Percentiles rank a stretch among this genome's conserved stretches.
phyloP scores from a whole-genome alignment of 2,113 vertebrate species.

The Pimephales promelas region DNA sequence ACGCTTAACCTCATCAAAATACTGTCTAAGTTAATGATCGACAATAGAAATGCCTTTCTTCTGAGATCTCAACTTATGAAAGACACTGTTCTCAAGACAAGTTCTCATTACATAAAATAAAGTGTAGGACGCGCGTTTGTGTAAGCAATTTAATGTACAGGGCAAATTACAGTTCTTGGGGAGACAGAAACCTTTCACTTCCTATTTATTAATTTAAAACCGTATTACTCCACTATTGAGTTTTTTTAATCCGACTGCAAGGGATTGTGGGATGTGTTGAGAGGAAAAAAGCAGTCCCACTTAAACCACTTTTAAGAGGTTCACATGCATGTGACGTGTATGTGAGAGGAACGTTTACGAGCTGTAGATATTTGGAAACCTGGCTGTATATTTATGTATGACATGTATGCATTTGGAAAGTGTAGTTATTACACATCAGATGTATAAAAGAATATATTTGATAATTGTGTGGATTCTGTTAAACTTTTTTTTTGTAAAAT shows the following conservation, averaged over 20 bases:
- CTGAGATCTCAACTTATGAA: not conserved
- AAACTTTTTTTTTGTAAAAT: slow-evolving; percentile 32
- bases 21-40: not conserved
- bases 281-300: not conserved
- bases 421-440: slow-evolving; percentile 42
- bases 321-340: slow-evolving; percentile 8
- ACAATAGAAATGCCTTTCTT: slow-evolving; percentile 22
- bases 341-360: slow-evolving; percentile 32
- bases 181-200: not conserved
- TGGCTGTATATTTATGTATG: slow-evolving; percentile 49
- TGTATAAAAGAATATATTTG: slow-evolving; percentile 55
- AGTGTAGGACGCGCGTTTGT: not conserved
- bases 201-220: slow-evolving; percentile 41
- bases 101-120: not conserved
- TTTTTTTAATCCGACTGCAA: slow-evolving; percentile 29
- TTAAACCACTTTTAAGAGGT: slow-evolving; percentile 40
- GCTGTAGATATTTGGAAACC: slow-evolving; percentile 23
- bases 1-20: slow-evolving; percentile 7
- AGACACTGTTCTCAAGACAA: not conserved
- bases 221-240: slow-evolving; percentile 17
- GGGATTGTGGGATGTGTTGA: slow-evolving; percentile 38
- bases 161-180: not conserved
- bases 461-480: slow-evolving; percentile 56
- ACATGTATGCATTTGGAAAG: slow-evolving; percentile 44
- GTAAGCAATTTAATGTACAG: not conserved